Evolutionary conservation across 2,113 vertebrate species (phyloP).

Genomic region (Hemiprocne comata): DNA sequence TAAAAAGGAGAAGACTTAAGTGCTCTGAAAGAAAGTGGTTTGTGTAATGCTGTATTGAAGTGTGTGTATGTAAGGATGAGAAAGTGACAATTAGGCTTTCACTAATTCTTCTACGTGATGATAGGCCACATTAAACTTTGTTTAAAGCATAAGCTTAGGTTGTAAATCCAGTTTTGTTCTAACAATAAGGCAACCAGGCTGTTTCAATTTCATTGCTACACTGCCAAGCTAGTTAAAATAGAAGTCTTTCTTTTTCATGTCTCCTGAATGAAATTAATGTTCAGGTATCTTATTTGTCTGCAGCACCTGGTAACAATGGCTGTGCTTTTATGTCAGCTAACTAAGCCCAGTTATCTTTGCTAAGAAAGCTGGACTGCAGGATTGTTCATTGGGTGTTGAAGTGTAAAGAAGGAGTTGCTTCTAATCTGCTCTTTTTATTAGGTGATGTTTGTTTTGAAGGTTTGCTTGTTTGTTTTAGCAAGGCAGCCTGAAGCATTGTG

Average conservation of each 20-base stretch:
- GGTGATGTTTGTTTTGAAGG: conserved; percentile 31
- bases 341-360: neutral
- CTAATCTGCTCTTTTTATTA: conserved; percentile 28
- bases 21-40: neutral
- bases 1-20: neutral
- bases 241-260: neutral
- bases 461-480: neutral
- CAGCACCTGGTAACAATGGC: neutral
- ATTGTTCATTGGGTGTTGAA: neutral
- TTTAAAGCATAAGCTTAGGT: neutral
- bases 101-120: neutral
- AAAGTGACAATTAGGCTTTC: neutral
- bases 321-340: neutral
- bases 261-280: neutral
- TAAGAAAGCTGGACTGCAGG: neutral
- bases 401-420: neutral
- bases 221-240: neutral
- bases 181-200: neutral
- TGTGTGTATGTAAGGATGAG: neutral
- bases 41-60: neutral
- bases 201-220: neutral
- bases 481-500: conserved; percentile 1
- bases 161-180: conserved; percentile 6
- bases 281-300: neutral
- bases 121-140: neutral